A percentile compares a stretch with the other conserved stretches of the same genome.
These are phyloP conservation scores for Dryobates pubescens DNA, from an alignment of 2,797 vertebrate species.

Conservation along the genomic window DNA sequence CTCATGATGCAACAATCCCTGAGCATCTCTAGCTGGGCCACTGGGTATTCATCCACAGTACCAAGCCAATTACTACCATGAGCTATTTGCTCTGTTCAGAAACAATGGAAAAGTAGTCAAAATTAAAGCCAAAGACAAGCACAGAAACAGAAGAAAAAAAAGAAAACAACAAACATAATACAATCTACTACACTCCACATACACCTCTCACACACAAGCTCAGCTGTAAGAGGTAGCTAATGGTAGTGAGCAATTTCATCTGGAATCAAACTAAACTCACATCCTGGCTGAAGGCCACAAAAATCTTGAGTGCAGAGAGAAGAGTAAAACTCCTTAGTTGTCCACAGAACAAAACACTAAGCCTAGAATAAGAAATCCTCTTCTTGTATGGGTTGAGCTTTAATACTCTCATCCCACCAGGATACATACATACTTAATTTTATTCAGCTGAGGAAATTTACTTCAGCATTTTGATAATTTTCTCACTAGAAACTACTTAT, in stretches of 20 bases:
- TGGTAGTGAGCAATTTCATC: neutral
- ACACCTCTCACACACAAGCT: neutral
- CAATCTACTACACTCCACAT: neutral
- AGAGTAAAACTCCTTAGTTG: neutral
- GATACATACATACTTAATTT: neutral
- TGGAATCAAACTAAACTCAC: neutral
- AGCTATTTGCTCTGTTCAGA: neutral
- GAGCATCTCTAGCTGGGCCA: neutral
- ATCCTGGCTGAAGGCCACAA: neutral
- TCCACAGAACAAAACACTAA: neutral
- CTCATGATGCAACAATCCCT: neutral
- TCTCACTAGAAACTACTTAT: neutral
- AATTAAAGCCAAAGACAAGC: neutral
- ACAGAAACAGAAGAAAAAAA: neutral
- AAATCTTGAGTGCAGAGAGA: neutral
- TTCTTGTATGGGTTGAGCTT: neutral
- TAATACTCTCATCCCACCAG: neutral
- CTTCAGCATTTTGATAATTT: neutral
- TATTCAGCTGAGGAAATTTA: neutral
- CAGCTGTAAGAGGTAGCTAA: neutral
- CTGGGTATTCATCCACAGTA: neutral
- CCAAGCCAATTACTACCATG: neutral
- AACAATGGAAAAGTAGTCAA: neutral
- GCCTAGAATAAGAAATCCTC: neutral
- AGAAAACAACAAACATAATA: neutral